phyloP scores from a whole-genome alignment of 2,888 invertebrate species.

The Drosophila suboccidentalis region DNA sequence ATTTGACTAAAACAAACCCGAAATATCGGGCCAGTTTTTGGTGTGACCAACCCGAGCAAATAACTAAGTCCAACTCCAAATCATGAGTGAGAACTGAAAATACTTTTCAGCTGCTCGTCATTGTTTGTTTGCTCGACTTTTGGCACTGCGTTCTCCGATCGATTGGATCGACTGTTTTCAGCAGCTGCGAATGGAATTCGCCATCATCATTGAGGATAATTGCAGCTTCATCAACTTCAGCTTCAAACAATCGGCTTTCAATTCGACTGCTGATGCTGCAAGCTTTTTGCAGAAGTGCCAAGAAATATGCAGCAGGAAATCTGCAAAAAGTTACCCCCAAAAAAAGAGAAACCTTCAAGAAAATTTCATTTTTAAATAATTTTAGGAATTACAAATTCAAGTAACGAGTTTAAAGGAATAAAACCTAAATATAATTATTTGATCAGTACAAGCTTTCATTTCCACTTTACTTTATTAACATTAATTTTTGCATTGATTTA shows the following conservation, averaged over 20 bases:
- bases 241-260: slow-evolving; percentile 34
- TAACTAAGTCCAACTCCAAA: slow-evolving; percentile 14
- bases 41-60: slow-evolving; percentile 20
- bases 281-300: slow-evolving; percentile 1
- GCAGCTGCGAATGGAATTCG: slow-evolving; percentile 77
- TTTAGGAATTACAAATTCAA: not conserved
- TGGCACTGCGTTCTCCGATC: slow-evolving; percentile 46
- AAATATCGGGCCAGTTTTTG: slow-evolving; percentile 42
- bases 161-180: slow-evolving; percentile 27
- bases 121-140: slow-evolving; percentile 74
- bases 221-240: slow-evolving; percentile 57
- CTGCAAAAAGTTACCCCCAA: slow-evolving; percentile 11
- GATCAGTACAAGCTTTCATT: no score
- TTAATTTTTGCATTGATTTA: no score
- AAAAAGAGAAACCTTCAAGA: slow-evolving; percentile 3
- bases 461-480: no score
- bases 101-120: slow-evolving; percentile 77
- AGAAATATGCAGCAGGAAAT: slow-evolving; percentile 25
- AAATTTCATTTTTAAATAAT: not conserved
- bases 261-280: slow-evolving; percentile 9
- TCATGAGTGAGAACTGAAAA: slow-evolving; percentile 74
- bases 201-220: slow-evolving; percentile 76
- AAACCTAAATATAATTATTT: not conserved
- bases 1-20: slow-evolving; percentile 62
- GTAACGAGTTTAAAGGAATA: not conserved